A percentile compares a stretch with the other conserved stretches of the same genome.
Conservation (phyloP, 1,140 invertebrate species). For the Thaumatotibia leucotreta region DNA sequence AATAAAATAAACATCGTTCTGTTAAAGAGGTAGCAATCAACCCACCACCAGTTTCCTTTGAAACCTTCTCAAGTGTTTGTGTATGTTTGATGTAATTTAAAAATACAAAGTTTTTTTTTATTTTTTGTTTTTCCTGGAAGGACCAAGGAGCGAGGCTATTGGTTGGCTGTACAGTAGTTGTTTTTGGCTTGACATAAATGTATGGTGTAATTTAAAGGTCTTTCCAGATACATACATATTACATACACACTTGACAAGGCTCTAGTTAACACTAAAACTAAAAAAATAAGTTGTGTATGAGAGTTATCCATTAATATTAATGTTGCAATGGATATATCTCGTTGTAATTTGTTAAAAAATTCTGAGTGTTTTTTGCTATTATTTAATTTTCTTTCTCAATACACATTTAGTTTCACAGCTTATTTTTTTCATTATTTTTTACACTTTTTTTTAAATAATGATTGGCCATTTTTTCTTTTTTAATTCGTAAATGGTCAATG, state of each 20-base stretch:
- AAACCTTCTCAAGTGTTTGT: conserved; percentile 25
- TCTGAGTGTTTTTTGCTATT: conserved; percentile 31
- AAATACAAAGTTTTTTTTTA: not conserved
- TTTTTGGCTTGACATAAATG: conserved; percentile 60
- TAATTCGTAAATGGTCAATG: not conserved
- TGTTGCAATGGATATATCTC: conserved; percentile 18
- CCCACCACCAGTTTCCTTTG: not conserved
- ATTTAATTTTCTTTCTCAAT: conserved; percentile 36
- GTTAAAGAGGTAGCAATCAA: not conserved
- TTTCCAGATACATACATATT: conserved; percentile 27
- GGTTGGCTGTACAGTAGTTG: conserved; percentile 64
- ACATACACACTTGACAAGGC: conserved; percentile 31
- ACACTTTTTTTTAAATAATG: conserved; percentile 45
- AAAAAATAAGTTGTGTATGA: conserved; percentile 68
- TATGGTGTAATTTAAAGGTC: conserved; percentile 41
- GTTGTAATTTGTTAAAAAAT: conserved; percentile 8
- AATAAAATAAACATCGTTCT: not conserved
- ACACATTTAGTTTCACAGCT: conserved; percentile 56
- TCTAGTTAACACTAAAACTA: conserved; percentile 58
- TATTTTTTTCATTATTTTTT: conserved; percentile 60
- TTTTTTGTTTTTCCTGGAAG: conserved; percentile 27
- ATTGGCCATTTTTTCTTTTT: conserved; percentile 21
- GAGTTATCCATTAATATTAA: conserved; percentile 26
- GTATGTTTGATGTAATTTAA: conserved; percentile 18
- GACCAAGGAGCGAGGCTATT: conserved; percentile 41